Conservation (phyloP, 2,797 vertebrate genomes). For the Iguana delicatissima region DNA sequence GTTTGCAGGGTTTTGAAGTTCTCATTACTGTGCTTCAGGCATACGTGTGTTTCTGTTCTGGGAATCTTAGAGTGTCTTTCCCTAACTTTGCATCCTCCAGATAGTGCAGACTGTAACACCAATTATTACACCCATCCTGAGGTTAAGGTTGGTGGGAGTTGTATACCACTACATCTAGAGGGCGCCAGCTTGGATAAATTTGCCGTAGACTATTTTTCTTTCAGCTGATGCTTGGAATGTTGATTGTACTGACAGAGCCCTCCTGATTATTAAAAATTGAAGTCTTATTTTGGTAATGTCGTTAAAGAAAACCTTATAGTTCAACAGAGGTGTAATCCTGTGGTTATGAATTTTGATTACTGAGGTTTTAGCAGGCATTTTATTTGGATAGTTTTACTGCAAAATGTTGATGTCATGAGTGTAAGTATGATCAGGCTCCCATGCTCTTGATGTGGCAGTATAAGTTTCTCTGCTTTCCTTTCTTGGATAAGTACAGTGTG, state of each 20-base stretch:
- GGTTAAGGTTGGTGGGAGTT: too few relatives aligned
- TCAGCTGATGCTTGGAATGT: too few relatives aligned
- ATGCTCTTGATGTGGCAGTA: too few relatives aligned
- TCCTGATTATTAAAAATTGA: background rate
- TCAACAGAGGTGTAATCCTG: background rate
- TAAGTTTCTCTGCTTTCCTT: too few relatives aligned
- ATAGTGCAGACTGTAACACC: background rate
- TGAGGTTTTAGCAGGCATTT: background rate
- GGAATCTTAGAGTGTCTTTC: background rate
- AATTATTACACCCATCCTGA: too few relatives aligned
- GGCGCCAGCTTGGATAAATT: too few relatives aligned
- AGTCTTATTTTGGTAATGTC: background rate
- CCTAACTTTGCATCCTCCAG: background rate
- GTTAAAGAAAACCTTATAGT: background rate
- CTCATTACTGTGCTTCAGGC: background rate
- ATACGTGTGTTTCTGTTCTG: background rate
- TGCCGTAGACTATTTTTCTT: too few relatives aligned
- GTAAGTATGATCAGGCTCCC: too few relatives aligned
- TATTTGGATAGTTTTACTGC: background rate
- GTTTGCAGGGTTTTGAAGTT: background rate
- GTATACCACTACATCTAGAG: too few relatives aligned
- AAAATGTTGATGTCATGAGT: background rate
- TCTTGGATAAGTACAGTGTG: too few relatives aligned
- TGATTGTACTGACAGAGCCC: too few relatives aligned
- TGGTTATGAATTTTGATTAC: background rate